Evolutionary conservation across 2,113 vertebrate genomes (phyloP), one percentile per base, ranked within the genome.

Genomic region (human (Homo sapiens)): DNA sequence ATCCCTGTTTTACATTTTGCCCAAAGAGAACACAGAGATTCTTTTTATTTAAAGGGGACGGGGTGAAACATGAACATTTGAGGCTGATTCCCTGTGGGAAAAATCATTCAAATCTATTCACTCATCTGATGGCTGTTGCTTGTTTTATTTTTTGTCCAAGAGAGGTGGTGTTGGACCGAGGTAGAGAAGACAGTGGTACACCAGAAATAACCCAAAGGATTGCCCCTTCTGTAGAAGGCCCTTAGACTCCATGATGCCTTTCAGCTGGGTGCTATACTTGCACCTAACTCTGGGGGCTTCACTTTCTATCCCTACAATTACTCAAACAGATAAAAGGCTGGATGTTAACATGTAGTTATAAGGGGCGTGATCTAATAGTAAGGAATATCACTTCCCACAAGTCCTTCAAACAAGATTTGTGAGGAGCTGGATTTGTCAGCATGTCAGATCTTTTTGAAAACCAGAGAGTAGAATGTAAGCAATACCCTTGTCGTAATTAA

Each of bases 61-160:
- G 30, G 35, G 43, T 52, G 6, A 11, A 84, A 78, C 32, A 89
- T 70, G 16, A 64, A 90, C 66, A 7, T 50, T 48, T 89, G 78
- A 94, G 38, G 89, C 18, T 81, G 43, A 92, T 80, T 92, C 48
- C 75, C 79, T 76, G 27, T 82, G 35, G 79, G 23, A 94, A 61
- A 86, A 96, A 92, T 72, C 79, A 95, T 73, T 96, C 76, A 97
- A 18, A 83, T 95, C 59, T 89, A 75, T 61, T 93, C 88, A 95
- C 75, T 80, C 87, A 83, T 88, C 61, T 73, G 40, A 88, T 90
- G 88, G 90, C 88, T 92, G 90, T 94, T 97, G 48, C 73, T 93
- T 96, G 4, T 93, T 98, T 97, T 97, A 96, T 96, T 97, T 93
- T 96, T 96, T 6, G 40, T 92, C 80, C 84, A 89, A 94, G 91